Evolutionary conservation across 2,888 invertebrate genomes (phyloP), one percentile per base, ranked within the genome.

Genomic region (Tortricodes alternella): DNA sequence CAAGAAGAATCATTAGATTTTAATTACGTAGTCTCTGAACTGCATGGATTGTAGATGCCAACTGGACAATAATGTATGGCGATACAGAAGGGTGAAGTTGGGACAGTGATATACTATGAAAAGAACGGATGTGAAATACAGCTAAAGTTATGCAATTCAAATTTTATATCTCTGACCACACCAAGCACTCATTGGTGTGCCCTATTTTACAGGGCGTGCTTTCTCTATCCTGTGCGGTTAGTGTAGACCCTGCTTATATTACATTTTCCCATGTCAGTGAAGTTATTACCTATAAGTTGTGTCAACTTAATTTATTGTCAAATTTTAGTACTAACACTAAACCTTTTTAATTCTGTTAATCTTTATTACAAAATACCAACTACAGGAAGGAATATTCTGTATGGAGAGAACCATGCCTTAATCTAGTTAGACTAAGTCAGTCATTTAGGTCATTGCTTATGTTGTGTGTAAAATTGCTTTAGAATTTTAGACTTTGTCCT

Each of bases 1-100:
- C 48, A 96, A 96, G 86, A 96, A 95, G 78, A 84, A 78, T 59
- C 91, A 92, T 74, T 92, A 89, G 74, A 27, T 38, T 21, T 38
- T 32, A 18, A 18, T 27, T 3, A 29, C 0, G 11, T 27, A 24
- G 41, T 44, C 29, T 27, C 43, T 5, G 6, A 23, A 46, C 32
- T 18, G 35, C 19, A 23, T n/a, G 46, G 46, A 29, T 18, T 24
- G 23, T 27, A 15, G 19, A 13, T 46, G 11, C 18, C 29, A 44
- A 44, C 5, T 21, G 4, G 16, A 27, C 27, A n/a, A 5, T 21
- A 34, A 46, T 15, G 13, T 34, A 27, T 43, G 27, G 24, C 43
- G n/a, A n/a, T n/a, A n/a, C n/a, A n/a, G n/a, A n/a, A n/a, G n/a
- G n/a, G n/a, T n/a, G n/a, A n/a, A n/a, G n/a, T n/a, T n/a, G n/a